A percentile compares a stretch with the other conserved stretches of the same genome.
These are phyloP conservation scores for Drosophila parvula DNA, from an alignment of 1,140 invertebrate species.

Conservation along the genomic window DNA sequence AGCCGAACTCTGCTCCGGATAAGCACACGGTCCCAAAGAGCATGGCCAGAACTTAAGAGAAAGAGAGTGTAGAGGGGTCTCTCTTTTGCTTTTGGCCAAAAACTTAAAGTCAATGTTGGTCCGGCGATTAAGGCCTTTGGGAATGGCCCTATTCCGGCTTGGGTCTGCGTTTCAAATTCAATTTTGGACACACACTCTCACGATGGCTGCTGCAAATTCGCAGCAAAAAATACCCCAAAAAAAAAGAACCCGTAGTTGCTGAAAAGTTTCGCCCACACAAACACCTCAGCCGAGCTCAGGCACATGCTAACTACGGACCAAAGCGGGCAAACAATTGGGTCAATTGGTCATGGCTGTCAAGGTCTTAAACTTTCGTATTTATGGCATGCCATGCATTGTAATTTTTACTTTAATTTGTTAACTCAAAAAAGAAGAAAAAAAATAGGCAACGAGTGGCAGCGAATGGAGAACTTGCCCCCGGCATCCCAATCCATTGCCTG, in stretches of 20 bases:
- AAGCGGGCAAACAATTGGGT: slow-evolving; percentile 63
- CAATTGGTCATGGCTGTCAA: slow-evolving; percentile 79
- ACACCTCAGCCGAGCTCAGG: slow-evolving; percentile 24
- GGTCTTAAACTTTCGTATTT: slow-evolving; percentile 77
- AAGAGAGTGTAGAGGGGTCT: background rate
- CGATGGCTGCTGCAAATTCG: slow-evolving; percentile 37
- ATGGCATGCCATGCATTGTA: slow-evolving; percentile 76
- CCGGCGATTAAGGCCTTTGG: slow-evolving; percentile 31
- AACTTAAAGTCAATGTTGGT: slow-evolving; percentile 29
- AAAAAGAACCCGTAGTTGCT: background rate
- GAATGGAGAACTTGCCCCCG: background rate
- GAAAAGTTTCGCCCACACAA: slow-evolving; percentile 35
- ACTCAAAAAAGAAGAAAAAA: slow-evolving; percentile 28
- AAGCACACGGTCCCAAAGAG: slow-evolving; percentile 52
- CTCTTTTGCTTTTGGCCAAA: slow-evolving; percentile 22
- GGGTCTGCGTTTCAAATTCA: slow-evolving; percentile 69
- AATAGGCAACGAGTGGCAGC: background rate
- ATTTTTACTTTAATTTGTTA: slow-evolving; percentile 75
- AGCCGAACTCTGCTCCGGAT: slow-evolving; percentile 55
- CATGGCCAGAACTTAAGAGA: slow-evolving; percentile 15
- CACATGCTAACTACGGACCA: slow-evolving; percentile 61
- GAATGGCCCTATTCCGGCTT: slow-evolving; percentile 51
- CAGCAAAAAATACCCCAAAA: slow-evolving; percentile 13
- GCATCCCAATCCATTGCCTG: slow-evolving; percentile 27
- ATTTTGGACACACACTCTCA: slow-evolving; percentile 61